These are phyloP conservation scores for Neoascia interrupta DNA, from an alignment of 2,888 invertebrate species.

Conservation along the genomic window DNA sequence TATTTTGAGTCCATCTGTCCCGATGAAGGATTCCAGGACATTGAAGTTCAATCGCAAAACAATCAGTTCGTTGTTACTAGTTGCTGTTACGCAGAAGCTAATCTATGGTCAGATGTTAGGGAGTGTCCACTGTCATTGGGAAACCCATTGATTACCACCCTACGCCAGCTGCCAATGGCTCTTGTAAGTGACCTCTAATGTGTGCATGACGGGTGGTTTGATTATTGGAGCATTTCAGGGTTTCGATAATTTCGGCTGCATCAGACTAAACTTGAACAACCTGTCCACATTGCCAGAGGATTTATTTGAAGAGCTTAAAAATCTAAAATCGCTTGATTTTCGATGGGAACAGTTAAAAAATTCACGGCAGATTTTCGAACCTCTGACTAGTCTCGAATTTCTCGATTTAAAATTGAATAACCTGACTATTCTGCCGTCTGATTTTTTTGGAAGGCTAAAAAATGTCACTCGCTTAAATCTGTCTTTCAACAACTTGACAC, in stretches of 20 bases:
- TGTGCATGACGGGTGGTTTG: slow-evolving; percentile 81
- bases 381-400: slow-evolving; percentile 81
- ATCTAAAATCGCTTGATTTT: slow-evolving; percentile 84
- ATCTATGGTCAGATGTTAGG: slow-evolving; percentile 76
- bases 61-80: slow-evolving; percentile 23
- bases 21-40: slow-evolving; percentile 71
- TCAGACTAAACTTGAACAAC: slow-evolving; percentile 83
- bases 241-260: slow-evolving; percentile 81
- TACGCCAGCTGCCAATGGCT: slow-evolving; percentile 76
- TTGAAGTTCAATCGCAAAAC: too few species aligned
- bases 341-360: slow-evolving; percentile 83
- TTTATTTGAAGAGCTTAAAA: slow-evolving; percentile 82
- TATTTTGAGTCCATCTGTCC: slow-evolving; percentile 79
- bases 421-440: slow-evolving; percentile 82
- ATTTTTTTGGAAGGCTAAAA: slow-evolving; percentile 83
- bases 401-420: slow-evolving; percentile 86
- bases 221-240: slow-evolving; percentile 82
- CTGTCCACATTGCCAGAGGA: slow-evolving; percentile 83
- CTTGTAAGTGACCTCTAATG: slow-evolving; percentile 80
- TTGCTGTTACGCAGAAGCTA: slow-evolving; percentile 72
- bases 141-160: slow-evolving; percentile 79
- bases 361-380: slow-evolving; percentile 82
- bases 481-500: slow-evolving; percentile 85
- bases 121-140: slow-evolving; percentile 77
- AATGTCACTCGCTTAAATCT: slow-evolving; percentile 84